Evolutionary conservation across 2,888 invertebrate genomes (phyloP).

Genomic region (Tiliacea aurago): DNA sequence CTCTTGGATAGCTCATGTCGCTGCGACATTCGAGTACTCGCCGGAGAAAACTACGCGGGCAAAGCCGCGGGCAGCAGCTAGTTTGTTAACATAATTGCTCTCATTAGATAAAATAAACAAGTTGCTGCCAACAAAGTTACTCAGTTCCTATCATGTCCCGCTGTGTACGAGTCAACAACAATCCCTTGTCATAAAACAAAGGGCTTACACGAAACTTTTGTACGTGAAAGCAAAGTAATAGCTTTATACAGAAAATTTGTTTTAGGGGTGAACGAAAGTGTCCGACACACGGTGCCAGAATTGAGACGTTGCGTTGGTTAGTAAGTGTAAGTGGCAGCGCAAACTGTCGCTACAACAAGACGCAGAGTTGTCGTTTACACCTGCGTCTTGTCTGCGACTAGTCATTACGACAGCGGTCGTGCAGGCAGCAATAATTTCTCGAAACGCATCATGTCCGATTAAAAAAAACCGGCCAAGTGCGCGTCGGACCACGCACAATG

Average conservation of each 20-base stretch:
- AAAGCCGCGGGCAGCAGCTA: too few relatives aligned
- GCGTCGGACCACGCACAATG: too few relatives aligned
- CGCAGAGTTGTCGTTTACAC: background rate
- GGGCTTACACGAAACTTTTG: conserved; percentile 56
- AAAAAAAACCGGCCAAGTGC: too few relatives aligned
- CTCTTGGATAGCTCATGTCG: background rate
- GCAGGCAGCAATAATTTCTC: too few relatives aligned
- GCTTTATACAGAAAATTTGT: conserved; percentile 20
- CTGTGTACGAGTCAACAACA: conserved; percentile 42
- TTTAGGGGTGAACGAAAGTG: background rate
- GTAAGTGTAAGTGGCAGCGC: background rate
- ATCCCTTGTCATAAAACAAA: conserved; percentile 49
- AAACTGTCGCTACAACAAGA: background rate
- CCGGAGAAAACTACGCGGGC: too few relatives aligned
- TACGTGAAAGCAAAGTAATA: conserved; percentile 44
- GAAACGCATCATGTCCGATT: too few relatives aligned
- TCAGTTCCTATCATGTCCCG: conserved; percentile 47
- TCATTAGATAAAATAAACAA: conserved; percentile 43
- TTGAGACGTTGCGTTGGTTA: background rate
- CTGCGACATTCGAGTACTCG: background rate
- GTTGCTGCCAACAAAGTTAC: conserved; percentile 48
- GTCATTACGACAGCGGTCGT: too few relatives aligned
- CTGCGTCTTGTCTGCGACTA: too few relatives aligned
- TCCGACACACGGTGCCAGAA: background rate
- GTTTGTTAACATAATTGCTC: conserved; percentile 43